Evolutionary conservation across 2,797 vertebrate genomes (phyloP), one percentile per base, ranked within the genome.

Genomic region (Manis pentadactyla): DNA sequence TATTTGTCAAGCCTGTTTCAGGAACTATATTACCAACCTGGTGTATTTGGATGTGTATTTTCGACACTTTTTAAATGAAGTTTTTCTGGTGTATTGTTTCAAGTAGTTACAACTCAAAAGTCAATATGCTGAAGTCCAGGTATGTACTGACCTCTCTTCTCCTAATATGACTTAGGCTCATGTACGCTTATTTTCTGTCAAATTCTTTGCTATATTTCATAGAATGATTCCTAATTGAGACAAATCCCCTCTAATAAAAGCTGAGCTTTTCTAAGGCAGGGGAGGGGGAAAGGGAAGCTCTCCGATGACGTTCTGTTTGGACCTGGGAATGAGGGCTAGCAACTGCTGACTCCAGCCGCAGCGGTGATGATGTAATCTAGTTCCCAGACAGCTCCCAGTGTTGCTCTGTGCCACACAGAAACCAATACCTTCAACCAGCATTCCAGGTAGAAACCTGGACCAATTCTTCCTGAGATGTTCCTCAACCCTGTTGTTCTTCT

Each of bases 351-450:
- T 86, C 2, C 2, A 19, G 1, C 5, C 15, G 19, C 55, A 25
- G 2, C 3, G 19, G 9, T 11, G 61, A 81, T 0, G 0, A 17
- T 11, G 17, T 18, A 46, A 46, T 2, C n/a, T 18, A 3, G 19
- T 7, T 77, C 46, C 85, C 61, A 68, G 2, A 61, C 0, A 29
- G 53, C 1, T 68, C 27, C 13, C 11, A 8, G 6, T 2, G n/a
- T 8, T 34, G 25, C 51, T 42, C 37, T 57, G 42, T 19, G 57
- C 53, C 55, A 64, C 17, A 39, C 0, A 0, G 34, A 87, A 63
- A 83, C 10, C 37, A 25, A 51, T 21, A 21, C 61, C 39, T 69
- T 51, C 79, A 31, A 31, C 23, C 37, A n/a, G n/a, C 34, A 34
- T 55, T 87, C 34, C 59, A 59, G 18, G 23, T 29, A 81, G 64